Evolutionary conservation across 2,113 vertebrate genomes (phyloP).

Genomic region (Ginglymostoma cirratum): DNA sequence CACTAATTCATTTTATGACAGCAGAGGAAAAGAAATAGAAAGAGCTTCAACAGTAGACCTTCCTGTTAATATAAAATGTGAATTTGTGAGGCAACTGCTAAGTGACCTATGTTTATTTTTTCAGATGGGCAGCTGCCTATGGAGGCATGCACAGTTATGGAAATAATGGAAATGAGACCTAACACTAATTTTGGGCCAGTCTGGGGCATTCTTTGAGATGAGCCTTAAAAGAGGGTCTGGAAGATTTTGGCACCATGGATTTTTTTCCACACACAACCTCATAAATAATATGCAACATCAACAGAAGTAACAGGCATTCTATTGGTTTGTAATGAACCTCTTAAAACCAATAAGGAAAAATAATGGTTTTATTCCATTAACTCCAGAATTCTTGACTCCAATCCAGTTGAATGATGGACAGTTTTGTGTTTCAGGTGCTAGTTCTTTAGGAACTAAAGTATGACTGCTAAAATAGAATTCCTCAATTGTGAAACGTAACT

Average conservation of each 20-base stretch:
- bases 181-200: not conserved
- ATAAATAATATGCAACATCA: not conserved
- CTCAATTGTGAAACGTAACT: conserved; percentile 19
- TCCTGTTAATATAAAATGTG: not conserved
- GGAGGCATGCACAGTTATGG: not conserved
- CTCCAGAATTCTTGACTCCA: not conserved
- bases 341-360: not conserved
- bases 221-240: not conserved
- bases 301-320: not conserved
- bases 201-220: not conserved
- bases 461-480: not conserved
- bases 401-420: not conserved
- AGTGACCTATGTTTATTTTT: not conserved
- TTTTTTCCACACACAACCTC: not conserved
- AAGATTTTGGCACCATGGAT: not conserved
- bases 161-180: not conserved
- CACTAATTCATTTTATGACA: not conserved
- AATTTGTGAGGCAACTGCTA: not conserved
- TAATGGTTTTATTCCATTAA: not conserved
- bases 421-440: not conserved
- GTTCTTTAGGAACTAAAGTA: not conserved
- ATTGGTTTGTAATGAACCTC: not conserved
- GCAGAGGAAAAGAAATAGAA: not conserved
- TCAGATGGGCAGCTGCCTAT: not conserved
- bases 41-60: not conserved